Evolutionary conservation across 1,140 invertebrate species (phyloP).

Genomic region (Oryctes rhinoceros): DNA sequence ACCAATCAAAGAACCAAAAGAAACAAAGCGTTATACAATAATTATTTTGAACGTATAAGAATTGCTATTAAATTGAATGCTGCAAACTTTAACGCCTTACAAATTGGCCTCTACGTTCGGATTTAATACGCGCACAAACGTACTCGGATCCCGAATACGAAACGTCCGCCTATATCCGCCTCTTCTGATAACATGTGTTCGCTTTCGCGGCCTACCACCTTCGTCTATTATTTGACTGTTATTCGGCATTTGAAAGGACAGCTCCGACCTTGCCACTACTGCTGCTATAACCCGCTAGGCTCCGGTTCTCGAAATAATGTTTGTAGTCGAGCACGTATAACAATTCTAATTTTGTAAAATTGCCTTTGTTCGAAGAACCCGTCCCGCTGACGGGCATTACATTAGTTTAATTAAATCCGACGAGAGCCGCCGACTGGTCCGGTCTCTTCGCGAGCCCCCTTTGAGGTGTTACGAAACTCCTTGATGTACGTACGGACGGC

Average conservation of each 20-base stretch:
- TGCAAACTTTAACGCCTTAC: not conserved
- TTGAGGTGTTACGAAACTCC: too few species aligned
- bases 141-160: not conserved
- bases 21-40: too few species aligned
- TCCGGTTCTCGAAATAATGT: not conserved
- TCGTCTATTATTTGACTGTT: slow-evolving; percentile 18
- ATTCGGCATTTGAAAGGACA: slow-evolving; percentile 17
- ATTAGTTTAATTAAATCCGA: slow-evolving; percentile 22
- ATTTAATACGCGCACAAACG: not conserved
- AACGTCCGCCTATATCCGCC: not conserved
- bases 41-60: too few species aligned
- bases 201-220: not conserved
- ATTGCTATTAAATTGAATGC: too few species aligned
- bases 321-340: slow-evolving; percentile 1
- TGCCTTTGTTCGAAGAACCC: not conserved
- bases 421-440: not conserved
- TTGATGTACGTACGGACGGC: too few species aligned
- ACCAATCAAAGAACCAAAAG: too few species aligned
- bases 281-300: not conserved
- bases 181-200: not conserved
- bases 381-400: slow-evolving; percentile 2
- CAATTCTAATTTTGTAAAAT: slow-evolving; percentile 23
- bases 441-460: too few species aligned
- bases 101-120: not conserved
- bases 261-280: not conserved